phyloP scores from a whole-genome alignment of 2,888 invertebrate genomes.

The Zeuzera pyrina region DNA sequence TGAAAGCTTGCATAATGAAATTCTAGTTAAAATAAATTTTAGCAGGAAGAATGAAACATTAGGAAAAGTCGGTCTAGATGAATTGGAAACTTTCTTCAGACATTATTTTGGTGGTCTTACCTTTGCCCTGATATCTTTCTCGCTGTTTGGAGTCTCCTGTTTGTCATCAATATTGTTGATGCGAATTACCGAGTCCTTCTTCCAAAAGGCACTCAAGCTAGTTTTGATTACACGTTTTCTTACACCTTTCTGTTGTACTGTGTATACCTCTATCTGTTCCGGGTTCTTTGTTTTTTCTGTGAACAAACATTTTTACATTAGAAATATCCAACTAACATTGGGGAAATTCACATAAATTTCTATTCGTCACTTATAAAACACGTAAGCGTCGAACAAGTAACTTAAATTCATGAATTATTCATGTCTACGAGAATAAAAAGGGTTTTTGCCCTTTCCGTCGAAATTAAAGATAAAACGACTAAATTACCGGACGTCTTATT shows the following conservation, averaged over 20 bases:
- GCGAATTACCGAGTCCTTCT: constrained; percentile 76
- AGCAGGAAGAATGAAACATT: too few species aligned
- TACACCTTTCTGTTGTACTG: constrained; percentile 73
- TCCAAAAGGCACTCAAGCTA: constrained; percentile 79
- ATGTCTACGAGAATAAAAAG: too few species aligned
- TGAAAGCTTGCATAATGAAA: too few species aligned
- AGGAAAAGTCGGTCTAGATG: too few species aligned
- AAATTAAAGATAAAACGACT: neutral
- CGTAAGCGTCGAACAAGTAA: too few species aligned
- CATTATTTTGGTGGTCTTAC: constrained; percentile 38
- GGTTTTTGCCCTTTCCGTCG: neutral
- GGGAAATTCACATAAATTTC: too few species aligned
- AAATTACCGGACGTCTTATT: constrained; percentile 2
- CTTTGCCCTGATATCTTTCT: constrained; percentile 80
- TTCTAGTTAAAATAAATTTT: too few species aligned
- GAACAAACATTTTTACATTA: too few species aligned
- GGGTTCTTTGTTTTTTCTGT: constrained; percentile 83
- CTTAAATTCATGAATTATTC: too few species aligned
- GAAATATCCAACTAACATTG: too few species aligned
- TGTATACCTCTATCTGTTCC: constrained; percentile 79
- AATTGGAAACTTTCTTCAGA: constrained; percentile 50
- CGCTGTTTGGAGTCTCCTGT: constrained; percentile 76
- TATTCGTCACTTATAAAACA: too few species aligned
- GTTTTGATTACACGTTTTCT: constrained; percentile 75
- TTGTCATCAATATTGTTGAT: constrained; percentile 83